A percentile compares a stretch with the other conserved stretches of the same genome.
Conservation (phyloP, 2,888 invertebrate genomes). For the Sminthurides aquaticus region DNA sequence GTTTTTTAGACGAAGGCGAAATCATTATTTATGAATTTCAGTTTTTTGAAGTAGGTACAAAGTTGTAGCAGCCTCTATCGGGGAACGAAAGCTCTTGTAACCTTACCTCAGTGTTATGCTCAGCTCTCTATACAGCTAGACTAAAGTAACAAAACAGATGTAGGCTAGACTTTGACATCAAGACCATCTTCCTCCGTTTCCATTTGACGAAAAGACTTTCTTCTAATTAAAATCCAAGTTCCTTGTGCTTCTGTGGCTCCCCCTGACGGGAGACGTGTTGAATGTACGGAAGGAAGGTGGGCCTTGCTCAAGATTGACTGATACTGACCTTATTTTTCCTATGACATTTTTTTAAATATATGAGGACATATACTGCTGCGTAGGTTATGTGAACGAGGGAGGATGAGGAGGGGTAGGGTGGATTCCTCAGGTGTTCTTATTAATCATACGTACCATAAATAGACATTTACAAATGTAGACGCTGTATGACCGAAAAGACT, state of each 20-base stretch:
- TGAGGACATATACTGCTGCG: background rate
- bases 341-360: background rate
- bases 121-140: background rate
- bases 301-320: background rate
- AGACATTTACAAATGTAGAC: background rate
- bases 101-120: background rate
- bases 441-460: background rate
- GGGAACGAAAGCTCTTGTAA: background rate
- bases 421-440: background rate
- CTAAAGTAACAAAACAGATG: too few relatives aligned
- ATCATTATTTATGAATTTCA: too few relatives aligned
- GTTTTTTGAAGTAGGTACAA: too few relatives aligned
- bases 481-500: background rate
- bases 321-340: background rate
- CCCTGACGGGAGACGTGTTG: background rate
- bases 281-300: background rate
- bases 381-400: background rate
- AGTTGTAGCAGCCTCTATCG: too few relatives aligned
- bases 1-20: too few relatives aligned
- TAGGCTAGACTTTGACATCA: background rate
- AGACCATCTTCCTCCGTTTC: background rate
- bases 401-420: background rate
- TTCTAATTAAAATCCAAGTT: too few relatives aligned
- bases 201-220: too few relatives aligned
- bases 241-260: background rate